Percentiles rank a stretch among this genome's conserved stretches.
These are phyloP conservation scores for Ictalurus punctatus DNA, from an alignment of 2,113 vertebrate species.

Conservation along the genomic window DNA sequence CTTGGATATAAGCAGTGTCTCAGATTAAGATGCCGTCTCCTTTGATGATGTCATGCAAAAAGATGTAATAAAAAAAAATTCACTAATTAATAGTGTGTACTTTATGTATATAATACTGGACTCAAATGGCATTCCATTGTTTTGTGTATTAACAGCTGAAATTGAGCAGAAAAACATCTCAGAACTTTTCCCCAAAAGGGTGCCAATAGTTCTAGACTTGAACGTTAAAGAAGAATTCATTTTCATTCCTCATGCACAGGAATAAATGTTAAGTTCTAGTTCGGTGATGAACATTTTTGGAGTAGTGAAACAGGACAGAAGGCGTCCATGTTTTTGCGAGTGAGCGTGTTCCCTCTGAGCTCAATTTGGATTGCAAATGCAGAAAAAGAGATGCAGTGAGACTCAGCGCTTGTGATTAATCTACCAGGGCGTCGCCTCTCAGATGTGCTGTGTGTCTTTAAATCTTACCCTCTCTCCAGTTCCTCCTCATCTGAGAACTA, in stretches of 20 bases:
- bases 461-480: background rate
- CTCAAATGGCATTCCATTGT: background rate
- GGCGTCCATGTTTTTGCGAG: background rate
- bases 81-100: background rate
- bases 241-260: background rate
- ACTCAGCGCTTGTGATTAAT: background rate
- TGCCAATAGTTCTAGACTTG: background rate
- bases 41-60: no score
- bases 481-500: background rate
- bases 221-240: background rate
- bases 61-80: background rate
- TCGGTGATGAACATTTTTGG: background rate
- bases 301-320: background rate
- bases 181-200: background rate
- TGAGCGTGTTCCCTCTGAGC: background rate
- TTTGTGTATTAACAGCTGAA: background rate
- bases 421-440: background rate
- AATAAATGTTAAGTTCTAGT: background rate
- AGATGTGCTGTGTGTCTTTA: background rate
- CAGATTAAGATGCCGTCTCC: no score
- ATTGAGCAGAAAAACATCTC: background rate
- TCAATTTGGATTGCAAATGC: constrained; percentile 11
- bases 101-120: background rate
- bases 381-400: background rate
- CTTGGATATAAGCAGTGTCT: background rate